These are phyloP conservation scores for Drosophila yakuba DNA, from an alignment of 1,140 invertebrate genomes.

Conservation along the genomic window DNA sequence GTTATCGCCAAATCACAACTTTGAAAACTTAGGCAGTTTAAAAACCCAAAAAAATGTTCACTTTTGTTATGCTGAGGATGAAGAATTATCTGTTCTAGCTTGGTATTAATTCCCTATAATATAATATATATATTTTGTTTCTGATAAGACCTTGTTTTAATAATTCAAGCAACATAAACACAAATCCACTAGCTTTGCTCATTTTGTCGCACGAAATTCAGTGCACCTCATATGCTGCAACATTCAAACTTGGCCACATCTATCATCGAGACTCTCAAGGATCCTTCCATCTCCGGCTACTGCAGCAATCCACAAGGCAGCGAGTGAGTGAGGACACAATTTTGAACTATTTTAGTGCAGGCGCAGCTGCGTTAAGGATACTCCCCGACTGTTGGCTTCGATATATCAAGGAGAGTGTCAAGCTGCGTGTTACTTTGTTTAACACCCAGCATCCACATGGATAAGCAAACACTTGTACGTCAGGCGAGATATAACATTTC, in stretches of 20 bases:
- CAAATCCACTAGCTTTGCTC: not conserved
- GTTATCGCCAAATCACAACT: constrained; percentile 30
- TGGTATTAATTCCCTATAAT: too few relatives aligned
- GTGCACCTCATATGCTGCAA: constrained; percentile 26
- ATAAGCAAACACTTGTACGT: constrained; percentile 29
- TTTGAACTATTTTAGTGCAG: constrained; percentile 71
- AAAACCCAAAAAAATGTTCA: too few relatives aligned
- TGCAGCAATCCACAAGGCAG: not conserved
- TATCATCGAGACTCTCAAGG: constrained; percentile 23
- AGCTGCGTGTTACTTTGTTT: constrained; percentile 65
- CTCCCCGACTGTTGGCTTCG: constrained; percentile 57
- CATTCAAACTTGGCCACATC: constrained; percentile 31
- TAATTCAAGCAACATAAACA: not conserved
- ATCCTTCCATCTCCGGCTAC: constrained; percentile 7
- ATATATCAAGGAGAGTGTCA: constrained; percentile 71
- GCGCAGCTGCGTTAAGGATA: constrained; percentile 61
- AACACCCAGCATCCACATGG: constrained; percentile 36
- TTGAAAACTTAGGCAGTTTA: constrained; percentile 5
- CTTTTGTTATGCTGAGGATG: too few relatives aligned
- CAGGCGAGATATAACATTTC: constrained; percentile 54
- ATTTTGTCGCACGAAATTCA: constrained; percentile 1
- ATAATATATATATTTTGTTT: too few relatives aligned
- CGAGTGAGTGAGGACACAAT: constrained; percentile 26
- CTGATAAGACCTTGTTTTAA: not conserved
- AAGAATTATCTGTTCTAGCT: too few relatives aligned